Conservation (phyloP, 1,140 invertebrate genomes). For the Pemphigus obesinymphae region DNA sequence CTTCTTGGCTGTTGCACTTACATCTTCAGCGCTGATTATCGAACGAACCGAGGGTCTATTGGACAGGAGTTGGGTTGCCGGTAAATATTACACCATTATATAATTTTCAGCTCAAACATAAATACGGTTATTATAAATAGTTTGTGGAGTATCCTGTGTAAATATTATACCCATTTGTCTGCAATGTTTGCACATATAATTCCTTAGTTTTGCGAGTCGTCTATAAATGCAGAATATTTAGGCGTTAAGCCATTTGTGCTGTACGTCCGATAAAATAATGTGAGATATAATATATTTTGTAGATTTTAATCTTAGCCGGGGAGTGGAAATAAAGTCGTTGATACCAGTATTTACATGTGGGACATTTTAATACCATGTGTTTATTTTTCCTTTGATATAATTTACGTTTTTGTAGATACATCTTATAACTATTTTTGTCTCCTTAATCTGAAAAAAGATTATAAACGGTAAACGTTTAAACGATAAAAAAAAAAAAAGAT, state of each 20-base stretch:
- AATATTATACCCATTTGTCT: neutral
- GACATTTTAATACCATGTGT: neutral
- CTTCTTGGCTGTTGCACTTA: slow-evolving; percentile 88
- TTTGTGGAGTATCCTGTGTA: neutral
- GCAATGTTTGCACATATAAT: neutral
- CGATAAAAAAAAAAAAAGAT: neutral
- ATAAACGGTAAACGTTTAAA: too few species aligned
- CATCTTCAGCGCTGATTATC: slow-evolving; percentile 82
- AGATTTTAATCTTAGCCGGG: slow-evolving; percentile 5
- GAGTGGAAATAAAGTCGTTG: neutral
- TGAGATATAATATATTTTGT: neutral
- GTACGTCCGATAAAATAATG: neutral
- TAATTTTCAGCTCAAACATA: neutral
- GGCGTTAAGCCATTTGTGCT: too few species aligned
- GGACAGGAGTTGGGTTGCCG: slow-evolving; percentile 79
- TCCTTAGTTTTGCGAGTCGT: neutral
- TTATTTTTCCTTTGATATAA: neutral
- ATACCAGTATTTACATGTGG: neutral
- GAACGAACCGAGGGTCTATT: slow-evolving; percentile 84
- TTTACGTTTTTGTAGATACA: neutral
- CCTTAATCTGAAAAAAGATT: too few species aligned
- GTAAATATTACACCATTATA: slow-evolving; percentile 53
- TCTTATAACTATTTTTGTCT: neutral
- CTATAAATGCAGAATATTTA: neutral
- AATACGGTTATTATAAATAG: neutral